Conservation (phyloP, 2,113 vertebrate genomes). For the Centropristis striata region DNA sequence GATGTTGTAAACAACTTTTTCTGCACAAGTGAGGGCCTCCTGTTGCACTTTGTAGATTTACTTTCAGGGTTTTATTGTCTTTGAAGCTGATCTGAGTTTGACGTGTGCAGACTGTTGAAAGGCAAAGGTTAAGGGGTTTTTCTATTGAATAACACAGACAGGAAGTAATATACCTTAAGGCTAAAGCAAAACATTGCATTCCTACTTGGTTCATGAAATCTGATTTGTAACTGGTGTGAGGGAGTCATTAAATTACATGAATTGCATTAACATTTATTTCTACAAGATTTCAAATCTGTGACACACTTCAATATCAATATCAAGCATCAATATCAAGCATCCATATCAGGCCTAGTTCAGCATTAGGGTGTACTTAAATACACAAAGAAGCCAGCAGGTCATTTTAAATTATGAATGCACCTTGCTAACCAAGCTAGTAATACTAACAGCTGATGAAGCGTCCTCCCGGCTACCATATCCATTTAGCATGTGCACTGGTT, state of each 20-base stretch:
- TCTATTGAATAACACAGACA: background rate
- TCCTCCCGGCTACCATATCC: no score
- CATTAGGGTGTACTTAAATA: no score
- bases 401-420: no score
- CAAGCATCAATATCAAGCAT: no score
- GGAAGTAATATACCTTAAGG: no score
- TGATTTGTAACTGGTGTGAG: background rate
- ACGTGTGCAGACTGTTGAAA: conserved; percentile 7
- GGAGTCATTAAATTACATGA: background rate
- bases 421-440: no score
- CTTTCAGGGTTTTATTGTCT: background rate
- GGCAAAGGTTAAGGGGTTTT: conserved; percentile 1
- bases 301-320: background rate
- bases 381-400: no score
- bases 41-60: background rate
- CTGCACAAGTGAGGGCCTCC: conserved; percentile 6
- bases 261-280: background rate
- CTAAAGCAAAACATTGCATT: no score
- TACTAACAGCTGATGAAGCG: no score
- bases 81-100: background rate
- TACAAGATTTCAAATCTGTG: background rate
- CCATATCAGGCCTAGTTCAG: no score
- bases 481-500: no score
- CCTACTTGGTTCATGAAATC: background rate
- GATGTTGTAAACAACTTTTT: conserved; percentile 14